phyloP scores from a whole-genome alignment of 2,888 invertebrate genomes.

The Dusona sp. region DNA sequence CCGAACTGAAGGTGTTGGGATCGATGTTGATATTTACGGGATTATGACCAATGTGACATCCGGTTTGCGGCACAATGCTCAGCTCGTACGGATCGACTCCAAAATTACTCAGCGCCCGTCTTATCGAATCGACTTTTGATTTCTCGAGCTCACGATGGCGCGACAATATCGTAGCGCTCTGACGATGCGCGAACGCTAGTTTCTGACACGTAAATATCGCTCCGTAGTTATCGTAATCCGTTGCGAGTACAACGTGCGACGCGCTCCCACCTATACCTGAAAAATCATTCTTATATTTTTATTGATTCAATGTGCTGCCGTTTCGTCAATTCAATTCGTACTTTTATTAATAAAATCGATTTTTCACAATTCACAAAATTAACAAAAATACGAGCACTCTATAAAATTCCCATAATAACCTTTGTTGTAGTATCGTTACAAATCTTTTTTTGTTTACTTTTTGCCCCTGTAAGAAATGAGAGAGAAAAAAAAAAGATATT shows the following conservation, averaged over 20 bases:
- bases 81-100: constrained; percentile 92
- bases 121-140: constrained; percentile 89
- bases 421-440: not conserved
- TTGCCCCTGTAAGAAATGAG: too few relatives aligned
- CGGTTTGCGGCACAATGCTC: constrained; percentile 90
- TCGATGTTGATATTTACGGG: constrained; percentile 89
- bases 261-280: constrained; percentile 91
- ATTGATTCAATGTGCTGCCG: not conserved
- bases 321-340: not conserved
- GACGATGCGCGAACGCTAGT: constrained; percentile 90
- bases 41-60: constrained; percentile 88
- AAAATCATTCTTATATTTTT: not conserved
- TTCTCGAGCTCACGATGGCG: constrained; percentile 90
- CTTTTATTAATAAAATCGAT: too few relatives aligned
- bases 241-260: constrained; percentile 90
- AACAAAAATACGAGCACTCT: too few relatives aligned
- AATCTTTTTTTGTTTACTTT: too few relatives aligned
- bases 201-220: constrained; percentile 93
- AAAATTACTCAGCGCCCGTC: constrained; percentile 87
- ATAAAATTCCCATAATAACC: not conserved
- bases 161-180: constrained; percentile 93
- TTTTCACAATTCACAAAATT: not conserved
- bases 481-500: not conserved
- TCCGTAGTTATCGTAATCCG: constrained; percentile 91
- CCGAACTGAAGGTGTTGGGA: constrained; percentile 91